Percentiles rank a stretch among this genome's conserved stretches.
Conservation (phyloP, 1,140 invertebrate species). For the Probaryconus sp. region DNA sequence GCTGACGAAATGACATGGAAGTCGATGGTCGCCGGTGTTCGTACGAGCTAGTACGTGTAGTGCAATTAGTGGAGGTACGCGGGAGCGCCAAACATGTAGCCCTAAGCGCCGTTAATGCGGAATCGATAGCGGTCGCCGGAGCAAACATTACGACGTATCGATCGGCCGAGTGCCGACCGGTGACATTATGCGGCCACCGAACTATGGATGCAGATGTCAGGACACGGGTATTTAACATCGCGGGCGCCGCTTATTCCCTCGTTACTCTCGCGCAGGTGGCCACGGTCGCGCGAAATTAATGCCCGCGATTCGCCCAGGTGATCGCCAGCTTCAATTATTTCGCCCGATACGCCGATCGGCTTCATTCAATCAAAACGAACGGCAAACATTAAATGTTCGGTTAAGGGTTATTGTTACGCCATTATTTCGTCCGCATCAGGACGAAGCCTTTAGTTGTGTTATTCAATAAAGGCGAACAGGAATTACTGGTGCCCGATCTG, state of each 20-base stretch:
- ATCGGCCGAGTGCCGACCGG: slow-evolving; percentile 47
- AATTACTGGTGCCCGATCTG: too few relatives aligned
- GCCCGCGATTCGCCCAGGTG: slow-evolving; percentile 27
- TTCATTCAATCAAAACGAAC: slow-evolving; percentile 48
- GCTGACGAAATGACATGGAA: slow-evolving; percentile 16
- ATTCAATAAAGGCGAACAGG: too few relatives aligned
- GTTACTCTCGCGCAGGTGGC: slow-evolving; percentile 54
- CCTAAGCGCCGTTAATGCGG: slow-evolving; percentile 49
- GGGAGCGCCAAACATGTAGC: slow-evolving; percentile 30
- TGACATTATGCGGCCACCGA: slow-evolving; percentile 56
- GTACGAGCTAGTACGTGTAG: slow-evolving; percentile 7
- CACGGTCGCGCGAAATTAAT: slow-evolving; percentile 43
- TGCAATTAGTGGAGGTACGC: slow-evolving; percentile 41
- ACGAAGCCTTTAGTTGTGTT: too few relatives aligned
- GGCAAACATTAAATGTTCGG: slow-evolving; percentile 44
- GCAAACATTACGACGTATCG: slow-evolving; percentile 57
- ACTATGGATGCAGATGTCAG: slow-evolving; percentile 61
- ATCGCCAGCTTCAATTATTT: slow-evolving; percentile 45
- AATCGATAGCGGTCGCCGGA: slow-evolving; percentile 53
- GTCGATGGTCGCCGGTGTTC: too few relatives aligned
- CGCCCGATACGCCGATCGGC: slow-evolving; percentile 26
- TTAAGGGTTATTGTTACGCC: slow-evolving; percentile 15
- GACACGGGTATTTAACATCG: slow-evolving; percentile 62
- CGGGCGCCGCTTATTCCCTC: slow-evolving; percentile 55
- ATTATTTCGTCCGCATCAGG: slow-evolving; percentile 8